Percentiles rank a stretch among this genome's conserved stretches.
These are phyloP conservation scores for Conchocele bisecta DNA, from an alignment of 2,888 invertebrate genomes.

Conservation along the genomic window DNA sequence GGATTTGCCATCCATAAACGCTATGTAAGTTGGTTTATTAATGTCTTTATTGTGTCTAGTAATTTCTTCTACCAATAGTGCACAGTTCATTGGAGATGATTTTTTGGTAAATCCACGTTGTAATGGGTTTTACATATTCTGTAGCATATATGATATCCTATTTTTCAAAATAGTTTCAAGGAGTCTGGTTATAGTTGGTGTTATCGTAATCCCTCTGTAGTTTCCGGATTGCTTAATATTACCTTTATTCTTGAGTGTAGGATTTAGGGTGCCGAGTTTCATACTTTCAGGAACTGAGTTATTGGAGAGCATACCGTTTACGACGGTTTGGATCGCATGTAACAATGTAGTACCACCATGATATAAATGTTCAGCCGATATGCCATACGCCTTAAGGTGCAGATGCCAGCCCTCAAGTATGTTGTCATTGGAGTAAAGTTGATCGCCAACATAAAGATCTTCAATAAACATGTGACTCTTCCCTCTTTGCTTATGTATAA, in stretches of 20 bases:
- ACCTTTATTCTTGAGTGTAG: no score
- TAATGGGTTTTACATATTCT: background rate
- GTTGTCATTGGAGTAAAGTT: no score
- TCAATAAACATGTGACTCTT: no score
- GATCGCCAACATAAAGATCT: no score
- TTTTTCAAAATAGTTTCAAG: background rate
- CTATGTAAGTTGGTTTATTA: no score
- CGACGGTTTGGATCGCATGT: background rate
- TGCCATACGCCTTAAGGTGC: no score
- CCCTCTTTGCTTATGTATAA: no score
- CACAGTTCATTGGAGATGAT: constrained; percentile 8
- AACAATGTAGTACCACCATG: background rate
- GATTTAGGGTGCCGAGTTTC: constrained; percentile 4
- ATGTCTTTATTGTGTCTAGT: background rate
- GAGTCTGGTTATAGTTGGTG: background rate
- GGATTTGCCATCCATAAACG: constrained; percentile 8
- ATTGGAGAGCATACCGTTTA: background rate
- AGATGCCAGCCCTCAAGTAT: no score
- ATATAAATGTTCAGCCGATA: constrained; percentile 1
- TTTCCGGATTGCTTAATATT: constrained; percentile 1
- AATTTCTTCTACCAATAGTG: background rate
- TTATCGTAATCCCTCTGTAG: constrained; percentile 1
- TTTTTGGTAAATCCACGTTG: constrained; percentile 8
- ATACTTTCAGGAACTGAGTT: background rate
- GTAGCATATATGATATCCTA: background rate